Evolutionary conservation across 1,140 invertebrate species (phyloP), one percentile per base, ranked within the genome.

Genomic region (Drosophila yakuba): DNA sequence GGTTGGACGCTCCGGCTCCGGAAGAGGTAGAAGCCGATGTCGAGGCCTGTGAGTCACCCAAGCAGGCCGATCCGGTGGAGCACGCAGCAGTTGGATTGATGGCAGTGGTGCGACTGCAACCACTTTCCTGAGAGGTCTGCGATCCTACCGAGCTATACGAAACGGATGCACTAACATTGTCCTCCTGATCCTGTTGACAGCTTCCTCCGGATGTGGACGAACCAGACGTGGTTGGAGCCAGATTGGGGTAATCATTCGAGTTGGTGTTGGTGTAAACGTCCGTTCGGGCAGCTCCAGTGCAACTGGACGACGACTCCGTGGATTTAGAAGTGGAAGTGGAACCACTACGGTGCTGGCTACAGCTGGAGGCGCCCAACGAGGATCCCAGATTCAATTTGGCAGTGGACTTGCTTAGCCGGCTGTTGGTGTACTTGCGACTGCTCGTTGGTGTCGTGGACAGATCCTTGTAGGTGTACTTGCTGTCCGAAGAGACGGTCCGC

Each of bases 381-480:
- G 76, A 77, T 38, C 85, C 77, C 43, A 92, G 61, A 64, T 92
- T 92, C 11, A 92, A 58, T 90, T 92, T 92, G 80, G 91, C 91
- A 90, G 89, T 92, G 77, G 91, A 92, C 79, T 92, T 92, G 74
- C 85, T 92, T 56, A 92, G 68, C 58, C 91, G 88, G 45, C 67
- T 91, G 28, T 90, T 86, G 23, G 83, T 90, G 45, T 74, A 84
- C 39, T 80, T 84, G 41, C 91, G 85, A 54, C 91, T 92, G 69
- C 91, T 92, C 2, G 91, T 92, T 7, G 91, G 91, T 5, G 91
- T 92, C 55, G 91, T 81, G 36, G 84, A 79, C 32, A 84, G 62
- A 73, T 92, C 91, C 50, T 91, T 92, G 57, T 92, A 91, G 11
- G 91, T 90, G 74, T 78, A 91, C 88, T 92, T 92, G 64, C 91